Percentiles rank a stretch among this genome's conserved stretches.
Conservation (phyloP, 2,888 invertebrate genomes). For the Villa cingulata region DNA sequence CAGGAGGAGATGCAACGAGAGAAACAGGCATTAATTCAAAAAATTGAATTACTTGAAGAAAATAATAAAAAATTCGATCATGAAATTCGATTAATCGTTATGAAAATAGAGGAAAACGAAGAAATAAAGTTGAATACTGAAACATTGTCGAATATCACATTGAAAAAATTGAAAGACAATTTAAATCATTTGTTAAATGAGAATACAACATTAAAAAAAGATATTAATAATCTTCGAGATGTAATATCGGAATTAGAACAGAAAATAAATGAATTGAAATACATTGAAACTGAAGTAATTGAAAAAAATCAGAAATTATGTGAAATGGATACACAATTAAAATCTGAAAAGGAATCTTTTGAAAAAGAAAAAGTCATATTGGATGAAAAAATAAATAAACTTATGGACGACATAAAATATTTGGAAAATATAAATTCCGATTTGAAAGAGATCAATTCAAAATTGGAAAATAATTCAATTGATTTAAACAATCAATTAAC, state of each 20-base stretch:
- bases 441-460: constrained; percentile 12
- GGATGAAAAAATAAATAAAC: not conserved
- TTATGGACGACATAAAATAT: constrained; percentile 6
- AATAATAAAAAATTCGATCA: not conserved
- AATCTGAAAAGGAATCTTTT: not conserved
- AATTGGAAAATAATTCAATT: not conserved
- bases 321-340: constrained; percentile 2
- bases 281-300: constrained; percentile 1
- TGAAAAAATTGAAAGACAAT: not conserved
- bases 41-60: not conserved
- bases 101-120: not conserved
- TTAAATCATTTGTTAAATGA: not conserved
- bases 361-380: not conserved
- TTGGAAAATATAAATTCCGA: constrained; percentile 16
- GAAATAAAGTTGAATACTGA: not conserved
- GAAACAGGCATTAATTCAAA: not conserved
- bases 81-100: not conserved
- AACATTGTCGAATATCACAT: not conserved
- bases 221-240: constrained; percentile 2
- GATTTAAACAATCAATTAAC: not conserved
- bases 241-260: not conserved
- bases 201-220: not conserved
- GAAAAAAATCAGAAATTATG: constrained; percentile 5
- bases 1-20: not conserved
- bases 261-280: constrained; percentile 5